phyloP scores from a whole-genome alignment of 2,797 vertebrate species.

The Macropodus opercularis region DNA sequence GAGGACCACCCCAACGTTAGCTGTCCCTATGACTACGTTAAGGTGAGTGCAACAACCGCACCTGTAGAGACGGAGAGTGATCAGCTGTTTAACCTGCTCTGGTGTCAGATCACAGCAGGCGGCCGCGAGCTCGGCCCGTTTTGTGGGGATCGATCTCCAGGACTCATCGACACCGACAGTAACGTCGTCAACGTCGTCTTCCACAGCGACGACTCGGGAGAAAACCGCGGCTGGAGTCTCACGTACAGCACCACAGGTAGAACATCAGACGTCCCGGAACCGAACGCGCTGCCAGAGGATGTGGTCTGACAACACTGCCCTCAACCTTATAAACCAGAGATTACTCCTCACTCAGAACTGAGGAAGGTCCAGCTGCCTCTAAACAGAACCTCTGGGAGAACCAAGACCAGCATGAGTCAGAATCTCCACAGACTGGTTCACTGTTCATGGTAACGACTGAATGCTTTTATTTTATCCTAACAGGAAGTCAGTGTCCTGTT shows the following conservation, averaged over 20 bases:
- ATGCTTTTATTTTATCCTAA: constrained; percentile 37
- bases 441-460: not conserved
- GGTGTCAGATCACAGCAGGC: constrained; percentile 84
- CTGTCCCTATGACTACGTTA: constrained; percentile 93
- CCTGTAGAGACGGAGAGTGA: not conserved
- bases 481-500: constrained; percentile 86
- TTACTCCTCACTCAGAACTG: no score
- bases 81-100: not conserved
- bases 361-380: no score
- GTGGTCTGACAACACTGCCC: no score
- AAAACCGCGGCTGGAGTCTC: constrained; percentile 92
- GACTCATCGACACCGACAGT: constrained; percentile 83
- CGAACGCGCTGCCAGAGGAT: no score
- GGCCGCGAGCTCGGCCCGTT: constrained; percentile 84
- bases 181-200: constrained; percentile 83
- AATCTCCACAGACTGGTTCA: no score
- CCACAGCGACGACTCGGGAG: constrained; percentile 92
- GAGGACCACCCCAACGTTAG: constrained; percentile 92
- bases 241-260: constrained; percentile 74
- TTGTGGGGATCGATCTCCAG: constrained; percentile 88
- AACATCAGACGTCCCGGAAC: no score
- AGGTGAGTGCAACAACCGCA: constrained; percentile 74
- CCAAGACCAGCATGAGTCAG: no score
- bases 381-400: no score
- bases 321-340: no score